These are phyloP conservation scores for Desmophyllum pertusum DNA, from an alignment of 92 coral and sea anemone species.

Conservation along the genomic window DNA sequence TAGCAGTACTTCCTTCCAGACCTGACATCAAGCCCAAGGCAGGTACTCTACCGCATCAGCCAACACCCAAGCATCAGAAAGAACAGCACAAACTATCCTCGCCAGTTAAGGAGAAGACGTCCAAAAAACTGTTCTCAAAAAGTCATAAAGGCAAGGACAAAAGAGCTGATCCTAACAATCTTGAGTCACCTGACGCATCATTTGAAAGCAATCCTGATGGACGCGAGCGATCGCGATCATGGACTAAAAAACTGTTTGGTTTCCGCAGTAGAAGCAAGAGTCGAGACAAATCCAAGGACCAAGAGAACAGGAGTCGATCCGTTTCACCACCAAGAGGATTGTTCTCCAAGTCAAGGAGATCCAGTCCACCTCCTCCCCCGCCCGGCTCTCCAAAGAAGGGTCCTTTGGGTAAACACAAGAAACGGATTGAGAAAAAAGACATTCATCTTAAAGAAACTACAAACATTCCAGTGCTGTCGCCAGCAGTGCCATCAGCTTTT, in stretches of 20 bases:
- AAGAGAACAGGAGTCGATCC: conserved; percentile 52
- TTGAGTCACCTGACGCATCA: conserved; percentile 28
- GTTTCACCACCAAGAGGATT: conserved; percentile 37
- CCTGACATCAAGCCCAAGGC: conserved; percentile 20
- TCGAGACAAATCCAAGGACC: conserved; percentile 49
- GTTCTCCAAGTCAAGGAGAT: conserved; percentile 10
- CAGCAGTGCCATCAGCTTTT: not conserved
- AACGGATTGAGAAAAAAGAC: not conserved
- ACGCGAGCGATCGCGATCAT: conserved; percentile 69
- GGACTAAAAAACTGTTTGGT: conserved; percentile 79
- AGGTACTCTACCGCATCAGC: conserved; percentile 4
- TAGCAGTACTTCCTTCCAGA: conserved; percentile 33
- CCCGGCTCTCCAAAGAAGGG: conserved; percentile 31
- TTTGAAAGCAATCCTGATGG: conserved; percentile 10
- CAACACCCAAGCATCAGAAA: conserved; percentile 15
- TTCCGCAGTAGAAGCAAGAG: conserved; percentile 58
- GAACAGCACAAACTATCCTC: not conserved
- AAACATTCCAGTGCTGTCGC: not conserved
- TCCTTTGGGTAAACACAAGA: conserved; percentile 30
- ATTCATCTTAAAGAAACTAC: not conserved
- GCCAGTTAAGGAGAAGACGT: conserved; percentile 10
- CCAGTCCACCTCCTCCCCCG: conserved; percentile 23
- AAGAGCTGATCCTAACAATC: conserved; percentile 21
- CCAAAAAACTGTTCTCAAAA: conserved; percentile 30
- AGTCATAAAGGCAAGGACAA: conserved; percentile 27